Percentiles rank a stretch among this genome's conserved stretches.
phyloP scores from a whole-genome alignment of 2,113 vertebrate genomes.

The Xenopus borealis region DNA sequence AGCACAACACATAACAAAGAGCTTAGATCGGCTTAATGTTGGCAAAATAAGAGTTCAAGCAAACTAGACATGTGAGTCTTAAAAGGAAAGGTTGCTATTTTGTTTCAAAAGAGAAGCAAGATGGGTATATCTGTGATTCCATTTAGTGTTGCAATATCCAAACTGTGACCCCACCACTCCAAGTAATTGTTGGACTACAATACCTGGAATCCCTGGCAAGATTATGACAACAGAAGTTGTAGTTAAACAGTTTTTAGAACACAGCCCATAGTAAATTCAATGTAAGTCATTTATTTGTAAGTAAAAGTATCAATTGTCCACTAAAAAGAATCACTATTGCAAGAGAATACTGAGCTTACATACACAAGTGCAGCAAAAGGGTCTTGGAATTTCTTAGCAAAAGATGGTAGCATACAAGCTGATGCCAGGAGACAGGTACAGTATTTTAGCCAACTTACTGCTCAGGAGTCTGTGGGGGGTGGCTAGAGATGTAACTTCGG shows the following conservation, averaged over 20 bases:
- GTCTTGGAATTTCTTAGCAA: background rate
- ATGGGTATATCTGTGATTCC: background rate
- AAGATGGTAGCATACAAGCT: background rate
- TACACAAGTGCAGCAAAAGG: background rate
- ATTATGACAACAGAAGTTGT: no score
- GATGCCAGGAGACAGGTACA: background rate
- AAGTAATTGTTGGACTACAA: no score
- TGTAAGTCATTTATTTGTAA: background rate
- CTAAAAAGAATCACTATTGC: background rate
- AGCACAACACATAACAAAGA: no score
- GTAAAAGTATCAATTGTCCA: background rate
- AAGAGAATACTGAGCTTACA: background rate
- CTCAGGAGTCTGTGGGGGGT: slow-evolving; percentile 89
- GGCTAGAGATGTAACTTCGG: slow-evolving; percentile 86
- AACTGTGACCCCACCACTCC: background rate
- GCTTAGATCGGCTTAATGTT: background rate
- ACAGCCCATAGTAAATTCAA: background rate
- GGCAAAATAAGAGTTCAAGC: background rate
- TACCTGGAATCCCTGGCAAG: no score
- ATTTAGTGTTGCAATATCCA: background rate
- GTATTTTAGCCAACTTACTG: slow-evolving; percentile 75
- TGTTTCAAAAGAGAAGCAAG: background rate
- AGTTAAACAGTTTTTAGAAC: no score
- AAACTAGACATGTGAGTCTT: background rate
- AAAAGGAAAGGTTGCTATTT: background rate